Evolutionary conservation across 2,888 invertebrate species (phyloP).

Genomic region (Sinelater perroti): DNA sequence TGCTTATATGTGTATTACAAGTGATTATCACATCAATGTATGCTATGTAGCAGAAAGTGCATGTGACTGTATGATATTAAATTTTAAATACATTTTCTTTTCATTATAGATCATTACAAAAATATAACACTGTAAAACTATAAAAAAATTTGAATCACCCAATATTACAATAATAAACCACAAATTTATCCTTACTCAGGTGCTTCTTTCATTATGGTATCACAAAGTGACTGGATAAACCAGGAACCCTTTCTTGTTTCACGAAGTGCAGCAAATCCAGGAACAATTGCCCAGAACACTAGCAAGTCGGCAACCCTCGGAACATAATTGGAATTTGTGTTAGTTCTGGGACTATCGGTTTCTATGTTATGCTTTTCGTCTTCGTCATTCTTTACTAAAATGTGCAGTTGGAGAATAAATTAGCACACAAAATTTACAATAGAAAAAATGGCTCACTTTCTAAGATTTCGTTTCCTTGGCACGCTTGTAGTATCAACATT

Average conservation of each 20-base stretch:
- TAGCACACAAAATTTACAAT: too few relatives aligned
- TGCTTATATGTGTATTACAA: too few relatives aligned
- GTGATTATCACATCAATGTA: too few relatives aligned
- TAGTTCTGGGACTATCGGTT: slow-evolving; percentile 41
- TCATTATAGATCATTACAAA: too few relatives aligned
- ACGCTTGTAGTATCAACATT: slow-evolving; percentile 67
- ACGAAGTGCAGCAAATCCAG: slow-evolving; percentile 55
- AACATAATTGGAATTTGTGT: too few relatives aligned
- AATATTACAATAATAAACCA: neutral
- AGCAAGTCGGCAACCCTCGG: slow-evolving; percentile 51
- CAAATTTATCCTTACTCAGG: slow-evolving; percentile 43
- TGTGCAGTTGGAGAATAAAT: too few relatives aligned
- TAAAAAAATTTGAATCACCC: too few relatives aligned
- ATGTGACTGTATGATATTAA: too few relatives aligned
- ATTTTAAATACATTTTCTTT: slow-evolving; percentile 4
- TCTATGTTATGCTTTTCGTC: slow-evolving; percentile 29
- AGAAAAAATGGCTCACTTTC: too few relatives aligned
- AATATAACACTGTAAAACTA: too few relatives aligned
- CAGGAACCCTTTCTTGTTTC: slow-evolving; percentile 53
- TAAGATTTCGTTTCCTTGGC: slow-evolving; percentile 64
- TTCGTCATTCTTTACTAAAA: too few relatives aligned
- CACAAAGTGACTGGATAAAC: slow-evolving; percentile 57
- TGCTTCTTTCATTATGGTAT: slow-evolving; percentile 45
- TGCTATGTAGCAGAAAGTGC: too few relatives aligned
- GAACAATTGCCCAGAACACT: slow-evolving; percentile 55